Evolutionary conservation across 2,888 invertebrate genomes (phyloP).

Genomic region (Tetragnatha montana): DNA sequence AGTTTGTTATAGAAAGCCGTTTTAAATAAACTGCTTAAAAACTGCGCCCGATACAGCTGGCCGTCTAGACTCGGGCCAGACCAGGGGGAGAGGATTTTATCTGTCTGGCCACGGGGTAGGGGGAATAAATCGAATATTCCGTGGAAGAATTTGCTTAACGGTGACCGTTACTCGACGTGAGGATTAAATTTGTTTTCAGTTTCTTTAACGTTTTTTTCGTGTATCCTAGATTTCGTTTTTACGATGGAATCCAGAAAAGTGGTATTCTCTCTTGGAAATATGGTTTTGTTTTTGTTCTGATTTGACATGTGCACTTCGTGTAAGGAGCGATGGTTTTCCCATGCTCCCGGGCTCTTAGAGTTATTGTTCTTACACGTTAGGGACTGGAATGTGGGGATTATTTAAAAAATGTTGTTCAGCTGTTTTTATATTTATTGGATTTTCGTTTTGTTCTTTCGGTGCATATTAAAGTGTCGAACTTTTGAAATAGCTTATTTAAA

Average conservation of each 20-base stretch:
- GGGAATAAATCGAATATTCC: conserved; percentile 7
- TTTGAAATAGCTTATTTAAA: no score
- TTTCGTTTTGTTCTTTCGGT: no score
- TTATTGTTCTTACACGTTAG: not conserved
- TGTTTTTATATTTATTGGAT: no score
- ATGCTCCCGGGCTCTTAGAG: not conserved
- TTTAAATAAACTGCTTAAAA: no score
- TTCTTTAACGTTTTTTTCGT: not conserved
- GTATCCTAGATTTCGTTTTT: not conserved
- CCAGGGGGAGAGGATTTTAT: conserved; percentile 1
- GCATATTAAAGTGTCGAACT: no score
- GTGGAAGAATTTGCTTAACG: not conserved
- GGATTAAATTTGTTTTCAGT: not conserved
- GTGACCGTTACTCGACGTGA: conserved; percentile 7
- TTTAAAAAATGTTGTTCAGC: no score
- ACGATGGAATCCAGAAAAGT: not conserved
- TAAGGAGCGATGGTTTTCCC: not conserved
- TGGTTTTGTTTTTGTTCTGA: not conserved
- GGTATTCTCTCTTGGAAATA: not conserved
- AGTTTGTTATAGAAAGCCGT: no score
- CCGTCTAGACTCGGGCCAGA: conserved; percentile 19
- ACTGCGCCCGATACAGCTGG: no score
- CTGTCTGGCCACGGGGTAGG: not conserved
- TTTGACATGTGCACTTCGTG: not conserved
- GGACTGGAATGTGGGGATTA: not conserved